Evolutionary conservation across 2,888 invertebrate genomes (phyloP).

Genomic region (Melinaea menophilus): DNA sequence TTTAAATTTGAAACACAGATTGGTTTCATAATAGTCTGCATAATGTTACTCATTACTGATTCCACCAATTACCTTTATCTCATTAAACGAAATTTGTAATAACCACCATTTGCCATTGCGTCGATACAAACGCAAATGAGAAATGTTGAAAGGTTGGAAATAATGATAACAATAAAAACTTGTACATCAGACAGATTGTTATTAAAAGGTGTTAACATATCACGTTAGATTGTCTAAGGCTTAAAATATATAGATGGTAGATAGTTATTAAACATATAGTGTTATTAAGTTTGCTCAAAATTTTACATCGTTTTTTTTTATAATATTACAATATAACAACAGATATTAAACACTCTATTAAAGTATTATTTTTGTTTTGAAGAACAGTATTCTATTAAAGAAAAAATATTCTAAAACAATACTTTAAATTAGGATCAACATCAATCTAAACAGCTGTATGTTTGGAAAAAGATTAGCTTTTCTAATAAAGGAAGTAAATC

Average conservation of each 20-base stretch:
- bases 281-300: too few species aligned
- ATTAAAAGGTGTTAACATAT: too few species aligned
- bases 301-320: too few species aligned
- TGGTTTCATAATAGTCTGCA: slow-evolving; percentile 30
- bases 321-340: too few species aligned
- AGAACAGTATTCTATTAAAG: not conserved
- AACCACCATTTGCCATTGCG: slow-evolving; percentile 21
- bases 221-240: too few species aligned
- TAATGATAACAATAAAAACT: not conserved
- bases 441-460: slow-evolving; percentile 2
- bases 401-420: not conserved
- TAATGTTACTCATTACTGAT: slow-evolving; percentile 31
- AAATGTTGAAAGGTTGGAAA: not conserved
- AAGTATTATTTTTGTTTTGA: too few species aligned
- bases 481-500: slow-evolving; percentile 22
- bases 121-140: slow-evolving; percentile 11
- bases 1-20: slow-evolving; percentile 31
- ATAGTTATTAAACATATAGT: too few species aligned
- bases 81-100: slow-evolving; percentile 31
- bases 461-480: slow-evolving; percentile 13
- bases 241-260: too few species aligned
- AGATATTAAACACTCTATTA: too few species aligned
- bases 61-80: slow-evolving; percentile 31
- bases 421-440: not conserved
- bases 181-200: too few species aligned